Base-by-base conservation (phyloP, 92 coral and sea anemone genomes). In the Porites evermanni region DNA sequence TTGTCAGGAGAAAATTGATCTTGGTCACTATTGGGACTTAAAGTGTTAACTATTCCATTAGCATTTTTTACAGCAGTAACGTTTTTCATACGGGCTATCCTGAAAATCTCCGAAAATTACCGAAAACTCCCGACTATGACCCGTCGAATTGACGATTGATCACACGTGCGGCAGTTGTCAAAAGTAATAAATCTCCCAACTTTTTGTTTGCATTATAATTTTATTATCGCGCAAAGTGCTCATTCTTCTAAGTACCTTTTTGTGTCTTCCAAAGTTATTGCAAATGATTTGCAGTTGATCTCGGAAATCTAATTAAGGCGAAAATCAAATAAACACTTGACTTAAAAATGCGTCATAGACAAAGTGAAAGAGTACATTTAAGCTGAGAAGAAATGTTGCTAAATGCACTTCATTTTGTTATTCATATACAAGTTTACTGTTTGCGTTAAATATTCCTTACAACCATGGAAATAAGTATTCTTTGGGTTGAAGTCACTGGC, bases 321-420 rank as follows among this genome's bases (percentile, higher is more conserved):
- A 69, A 67, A 70, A 29, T 53, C 67, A 67, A 81, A 70, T 80
- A 69, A 68, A 80, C 66, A 12, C 24, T 74, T 47, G 23, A 74
- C 24, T 1, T 18, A 5, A 61, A 74, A 72, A 72, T 72, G 1
- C 21, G 29, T 17, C 61, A 14, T 53, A 14, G 64, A 13, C 24
- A 52, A n/a, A 14, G 58, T 16, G 9, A 12, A 8, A 50, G 7
- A 50, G 59, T n/a, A 74, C 13, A 67, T 67, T 10, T 20, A 9
- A 67, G 29, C 72, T 0, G 47, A 11, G 13, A 21, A 24, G 78
- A 53, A 53, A 73, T 20, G 44, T 10, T 53, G n/a, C 0, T 53
- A 2, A 38, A 20, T 8, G 13, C 51, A 47, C 54, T 20, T 53
- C 20, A 74, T 8, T 7, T 19, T 53, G 9, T 20, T 53, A 44